phyloP scores from a whole-genome alignment of 2,888 invertebrate genomes.

The Phania funesta region DNA sequence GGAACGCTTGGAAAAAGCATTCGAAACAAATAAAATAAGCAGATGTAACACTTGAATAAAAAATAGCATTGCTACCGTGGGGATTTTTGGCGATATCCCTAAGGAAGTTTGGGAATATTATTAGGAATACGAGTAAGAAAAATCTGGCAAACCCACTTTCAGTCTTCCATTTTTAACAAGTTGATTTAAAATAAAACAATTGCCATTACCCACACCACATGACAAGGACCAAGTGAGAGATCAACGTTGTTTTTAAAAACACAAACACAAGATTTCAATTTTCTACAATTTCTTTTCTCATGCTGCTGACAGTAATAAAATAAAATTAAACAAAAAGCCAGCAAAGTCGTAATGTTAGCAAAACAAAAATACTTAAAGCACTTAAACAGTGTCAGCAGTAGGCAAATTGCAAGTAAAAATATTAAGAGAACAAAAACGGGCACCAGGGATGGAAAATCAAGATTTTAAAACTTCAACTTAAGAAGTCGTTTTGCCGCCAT shows the following conservation, averaged over 20 bases:
- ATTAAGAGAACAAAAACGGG: not conserved
- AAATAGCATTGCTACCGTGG: no score
- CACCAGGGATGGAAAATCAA: no score
- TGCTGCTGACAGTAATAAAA: conserved; percentile 51
- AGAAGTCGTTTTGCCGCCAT: no score
- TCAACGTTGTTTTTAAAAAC: conserved; percentile 44
- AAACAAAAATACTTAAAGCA: conserved; percentile 23
- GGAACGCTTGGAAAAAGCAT: no score
- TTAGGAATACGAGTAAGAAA: no score
- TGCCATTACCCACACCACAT: conserved; percentile 20
- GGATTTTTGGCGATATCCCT: no score
- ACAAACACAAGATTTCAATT: conserved; percentile 69
- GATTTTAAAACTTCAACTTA: no score
- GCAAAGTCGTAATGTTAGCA: conserved; percentile 15
- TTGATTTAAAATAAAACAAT: conserved; percentile 22
- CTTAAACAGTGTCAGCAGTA: conserved; percentile 1
- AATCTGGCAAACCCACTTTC: no score
- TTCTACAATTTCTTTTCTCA: conserved; percentile 66
- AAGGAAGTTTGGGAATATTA: no score
- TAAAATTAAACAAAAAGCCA: conserved; percentile 7
- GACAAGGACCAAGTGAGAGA: not conserved
- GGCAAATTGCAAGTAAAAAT: not conserved
- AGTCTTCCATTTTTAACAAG: not conserved
- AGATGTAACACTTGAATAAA: no score
- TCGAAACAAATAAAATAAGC: no score